Evolutionary conservation across 1,140 invertebrate species (phyloP).

Genomic region (Lanistes nyassanus): DNA sequence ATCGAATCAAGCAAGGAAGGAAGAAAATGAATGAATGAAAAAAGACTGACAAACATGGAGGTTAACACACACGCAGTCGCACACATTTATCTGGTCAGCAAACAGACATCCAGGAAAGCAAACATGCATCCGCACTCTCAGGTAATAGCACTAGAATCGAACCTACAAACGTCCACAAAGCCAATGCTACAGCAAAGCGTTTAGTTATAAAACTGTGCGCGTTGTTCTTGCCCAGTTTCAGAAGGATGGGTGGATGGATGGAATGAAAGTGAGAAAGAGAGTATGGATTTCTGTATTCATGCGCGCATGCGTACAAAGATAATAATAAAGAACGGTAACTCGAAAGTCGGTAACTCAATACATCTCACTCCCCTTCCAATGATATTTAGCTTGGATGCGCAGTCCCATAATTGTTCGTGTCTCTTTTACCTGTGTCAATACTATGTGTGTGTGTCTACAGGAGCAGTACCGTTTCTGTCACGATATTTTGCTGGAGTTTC

Average conservation of each 20-base stretch:
- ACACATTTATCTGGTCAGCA: background rate
- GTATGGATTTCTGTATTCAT: background rate
- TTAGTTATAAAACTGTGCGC: no score
- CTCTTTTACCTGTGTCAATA: background rate
- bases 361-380: no score
- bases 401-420: background rate
- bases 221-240: no score
- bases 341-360: no score
- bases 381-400: background rate
- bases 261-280: background rate
- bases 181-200: no score
- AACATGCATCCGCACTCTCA: background rate
- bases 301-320: no score
- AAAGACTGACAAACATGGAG: background rate
- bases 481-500: slow-evolving; percentile 53
- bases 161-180: background rate
- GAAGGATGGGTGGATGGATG: no score
- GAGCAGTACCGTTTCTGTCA: slow-evolving; percentile 61
- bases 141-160: no score
- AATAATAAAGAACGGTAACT: background rate
- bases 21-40: no score
- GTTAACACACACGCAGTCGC: background rate
- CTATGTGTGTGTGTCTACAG: slow-evolving; percentile 35
- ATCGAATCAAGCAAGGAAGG: no score
- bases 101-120: background rate